Base-by-base conservation (phyloP, 2,797 vertebrate genomes). In the Phrynocephalus forsythii region DNA sequence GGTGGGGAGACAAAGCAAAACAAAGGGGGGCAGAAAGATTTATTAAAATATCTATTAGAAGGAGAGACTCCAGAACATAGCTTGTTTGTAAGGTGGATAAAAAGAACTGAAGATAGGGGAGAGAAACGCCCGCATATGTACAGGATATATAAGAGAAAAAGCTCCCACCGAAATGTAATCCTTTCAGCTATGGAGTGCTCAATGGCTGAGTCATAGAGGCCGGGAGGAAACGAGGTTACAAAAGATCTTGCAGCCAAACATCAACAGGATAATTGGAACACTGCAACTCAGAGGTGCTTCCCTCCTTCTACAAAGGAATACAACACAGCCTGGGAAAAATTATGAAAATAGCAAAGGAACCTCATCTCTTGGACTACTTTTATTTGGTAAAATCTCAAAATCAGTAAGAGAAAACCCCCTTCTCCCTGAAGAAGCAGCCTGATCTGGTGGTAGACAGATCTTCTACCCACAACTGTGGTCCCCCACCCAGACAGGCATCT, bases 301-400 rank as follows among this genome's bases (percentile, higher is more conserved):
- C 6, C 73, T 33, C 38, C 6, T 60, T n/a, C 28, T 5, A 3
- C 3, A 60, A 30, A 30, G 22, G 24, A 30, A 18, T 28, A 68
- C 15, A 85, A 60, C 30, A 83, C 15, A 60, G 24, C 82, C 82
- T 86, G 71, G 83, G 60, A 48, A 5, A 56, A 13, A 80, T 56
- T 81, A 38, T 68, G 50, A 88, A 30, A 2, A 82, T 78, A 30
- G 83, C 26, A 91, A 87, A 68, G 1, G 0, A 33, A 77, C 63
- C 79, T 82, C 94, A 94, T 91, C 89, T 95, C 93, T 94, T 90
- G 93, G 94, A 94, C 91, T 97, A 97, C 95, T 97, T 87, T 97
- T 97, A 97, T 97, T 97, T 96, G 96, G 95, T 96, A 96, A 95
- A 97, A 96, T 93, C 95, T 93, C 75, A 82, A 95, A 94, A 94